A percentile compares a stretch with the other conserved stretches of the same genome.
These are phyloP conservation scores for Notarius lentiginosus DNA, from an alignment of 2,113 vertebrate species.

Conservation along the genomic window DNA sequence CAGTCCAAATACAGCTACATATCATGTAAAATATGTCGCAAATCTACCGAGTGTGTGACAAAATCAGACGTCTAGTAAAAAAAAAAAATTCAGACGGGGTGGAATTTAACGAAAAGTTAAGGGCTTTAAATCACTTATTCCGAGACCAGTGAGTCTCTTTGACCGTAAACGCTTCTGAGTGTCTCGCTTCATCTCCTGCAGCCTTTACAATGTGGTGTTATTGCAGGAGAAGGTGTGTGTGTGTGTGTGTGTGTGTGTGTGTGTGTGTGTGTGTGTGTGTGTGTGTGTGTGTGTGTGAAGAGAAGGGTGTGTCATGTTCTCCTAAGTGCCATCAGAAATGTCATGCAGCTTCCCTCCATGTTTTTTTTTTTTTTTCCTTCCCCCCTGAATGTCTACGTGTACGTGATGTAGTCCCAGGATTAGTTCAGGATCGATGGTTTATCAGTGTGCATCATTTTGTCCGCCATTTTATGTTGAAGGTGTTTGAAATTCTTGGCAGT, in stretches of 20 bases:
- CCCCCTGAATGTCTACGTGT: constrained; percentile 16
- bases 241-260: constrained; percentile 4
- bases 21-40: constrained; percentile 17
- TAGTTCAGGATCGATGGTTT: neutral
- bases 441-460: neutral
- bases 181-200: constrained; percentile 39
- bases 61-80: constrained; percentile 10
- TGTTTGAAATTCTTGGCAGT: neutral
- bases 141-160: constrained; percentile 24
- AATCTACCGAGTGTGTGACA: neutral
- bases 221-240: constrained; percentile 24
- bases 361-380: neutral
- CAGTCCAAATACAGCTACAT: constrained; percentile 20
- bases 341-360: constrained; percentile 29
- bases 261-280: neutral
- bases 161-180: constrained; percentile 25
- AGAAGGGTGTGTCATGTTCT: constrained; percentile 44
- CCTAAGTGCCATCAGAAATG: constrained; percentile 55
- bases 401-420: neutral
- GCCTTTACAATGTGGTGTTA: constrained; percentile 43
- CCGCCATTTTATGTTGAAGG: neutral
- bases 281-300: neutral
- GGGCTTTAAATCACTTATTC: constrained; percentile 44
- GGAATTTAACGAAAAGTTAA: constrained; percentile 33
- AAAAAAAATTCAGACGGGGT: constrained; percentile 8